phyloP scores from a whole-genome alignment of 1,140 invertebrate species.

The Cyrtorhinus lividipennis region DNA sequence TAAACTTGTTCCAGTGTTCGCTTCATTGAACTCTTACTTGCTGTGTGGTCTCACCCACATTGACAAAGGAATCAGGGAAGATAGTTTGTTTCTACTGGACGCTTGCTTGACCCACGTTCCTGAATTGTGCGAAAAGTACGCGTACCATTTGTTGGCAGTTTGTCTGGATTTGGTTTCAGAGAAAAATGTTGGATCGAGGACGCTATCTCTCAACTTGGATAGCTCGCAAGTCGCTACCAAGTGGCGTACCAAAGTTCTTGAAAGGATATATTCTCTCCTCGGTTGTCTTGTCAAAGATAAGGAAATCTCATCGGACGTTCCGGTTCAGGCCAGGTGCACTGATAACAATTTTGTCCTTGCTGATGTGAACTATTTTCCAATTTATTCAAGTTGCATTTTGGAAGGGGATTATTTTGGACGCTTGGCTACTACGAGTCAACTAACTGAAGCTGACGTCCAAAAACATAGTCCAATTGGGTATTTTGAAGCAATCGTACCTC shows the following conservation, averaged over 20 bases:
- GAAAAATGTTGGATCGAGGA: constrained; percentile 9
- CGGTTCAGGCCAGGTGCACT: neutral
- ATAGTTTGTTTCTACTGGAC: constrained; percentile 63
- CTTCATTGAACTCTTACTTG: constrained; percentile 57
- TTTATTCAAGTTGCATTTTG: neutral
- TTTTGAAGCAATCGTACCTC: neutral
- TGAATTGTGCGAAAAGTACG: constrained; percentile 42
- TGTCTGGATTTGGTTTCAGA: constrained; percentile 57
- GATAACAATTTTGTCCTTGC: neutral
- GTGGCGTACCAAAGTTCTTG: constrained; percentile 20
- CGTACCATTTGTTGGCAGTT: constrained; percentile 52
- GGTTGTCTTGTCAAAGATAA: neutral
- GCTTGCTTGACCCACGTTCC: constrained; percentile 45
- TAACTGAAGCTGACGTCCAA: neutral
- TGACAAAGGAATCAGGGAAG: constrained; percentile 57
- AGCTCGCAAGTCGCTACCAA: constrained; percentile 18
- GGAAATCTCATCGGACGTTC: neutral
- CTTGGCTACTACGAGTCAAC: neutral
- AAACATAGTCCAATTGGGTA: neutral
- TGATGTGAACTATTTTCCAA: neutral
- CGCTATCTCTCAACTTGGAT: constrained; percentile 22
- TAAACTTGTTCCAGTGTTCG: constrained; percentile 48
- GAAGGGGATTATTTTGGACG: no score
- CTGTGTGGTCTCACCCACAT: constrained; percentile 79
- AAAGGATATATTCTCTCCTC: constrained; percentile 16